phyloP scores from a whole-genome alignment of 2,888 invertebrate genomes.

The Vesta saturnalis region DNA sequence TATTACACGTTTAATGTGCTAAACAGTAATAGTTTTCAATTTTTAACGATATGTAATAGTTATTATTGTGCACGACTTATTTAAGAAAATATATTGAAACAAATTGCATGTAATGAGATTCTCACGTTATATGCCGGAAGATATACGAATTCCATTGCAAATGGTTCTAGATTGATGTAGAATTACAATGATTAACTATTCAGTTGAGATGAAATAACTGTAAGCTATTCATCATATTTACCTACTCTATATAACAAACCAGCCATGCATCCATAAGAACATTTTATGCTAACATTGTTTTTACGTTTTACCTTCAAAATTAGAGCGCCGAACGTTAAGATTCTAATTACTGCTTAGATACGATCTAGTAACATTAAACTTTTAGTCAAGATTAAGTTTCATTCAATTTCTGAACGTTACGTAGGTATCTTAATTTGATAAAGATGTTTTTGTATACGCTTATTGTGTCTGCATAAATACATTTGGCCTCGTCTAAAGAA shows the following conservation, averaged over 20 bases:
- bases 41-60: not conserved
- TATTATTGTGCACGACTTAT: not conserved
- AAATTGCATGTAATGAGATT: conserved; percentile 7
- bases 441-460: not conserved
- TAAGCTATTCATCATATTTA: conserved; percentile 25
- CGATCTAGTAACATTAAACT: no score
- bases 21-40: no score
- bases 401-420: no score
- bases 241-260: conserved; percentile 25
- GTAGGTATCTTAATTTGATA: not conserved
- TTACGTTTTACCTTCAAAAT: not conserved
- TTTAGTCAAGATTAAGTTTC: no score
- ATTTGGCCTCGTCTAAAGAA: not conserved
- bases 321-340: not conserved
- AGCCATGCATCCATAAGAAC: not conserved
- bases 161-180: conserved; percentile 30
- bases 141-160: conserved; percentile 27
- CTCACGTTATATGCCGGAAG: conserved; percentile 31
- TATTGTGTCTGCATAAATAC: not conserved
- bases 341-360: not conserved
- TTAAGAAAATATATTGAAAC: conserved; percentile 18
- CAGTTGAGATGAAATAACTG: conserved; percentile 23
- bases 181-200: conserved; percentile 33
- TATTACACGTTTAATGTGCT: no score
- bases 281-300: not conserved